Evolutionary conservation across 2,888 invertebrate genomes (phyloP), one percentile per base, ranked within the genome.

Genomic region (Zygaena filipendulae): DNA sequence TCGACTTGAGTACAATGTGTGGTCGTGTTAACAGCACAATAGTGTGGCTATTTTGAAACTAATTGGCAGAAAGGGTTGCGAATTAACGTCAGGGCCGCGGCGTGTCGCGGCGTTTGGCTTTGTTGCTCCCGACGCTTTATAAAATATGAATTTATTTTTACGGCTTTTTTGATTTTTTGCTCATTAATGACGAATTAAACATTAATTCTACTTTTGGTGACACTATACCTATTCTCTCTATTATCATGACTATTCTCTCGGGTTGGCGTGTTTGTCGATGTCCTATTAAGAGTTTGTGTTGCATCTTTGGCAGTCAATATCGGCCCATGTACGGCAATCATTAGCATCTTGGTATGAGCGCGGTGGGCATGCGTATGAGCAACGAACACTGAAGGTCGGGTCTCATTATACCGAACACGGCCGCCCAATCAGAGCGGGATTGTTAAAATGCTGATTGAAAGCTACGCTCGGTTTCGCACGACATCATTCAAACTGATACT

Each of bases 41-140:
- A 72, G 74, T 72, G 72, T 69, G 59, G 74, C 72, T 74, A 72
- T 77, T 79, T 74, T 64, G 67, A 72, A 69, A 74, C 79, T 79
- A 79, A 79, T 79, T 79, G 79, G 79, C 75, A 75, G 74, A 74
- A 74, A 77, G 77, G 77, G 75, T 75, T 74, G 71, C 69, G 72
- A 77, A 77, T 75, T 74, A 77, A 72, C 72, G 70, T 75, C 77
- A 70, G 58, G 66, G 72, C 60, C 68, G 55, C 41, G 47, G 54
- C 54, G 54, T 56, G 56, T 53, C 49, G 54, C 49, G 45, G 51
- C 52, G 50, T 48, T 46, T 53, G 61, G 63, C 66, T 71, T 70
- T 72, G 60, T 68, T 16, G 57, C 54, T 39, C 41, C 35, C 36
- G 26, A 36, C 42, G 39, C 33, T 34, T 7, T 16, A n/a, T n/a